Base-by-base conservation (phyloP, 2,797 vertebrate species). In the Notoglanidium macrostoma region DNA sequence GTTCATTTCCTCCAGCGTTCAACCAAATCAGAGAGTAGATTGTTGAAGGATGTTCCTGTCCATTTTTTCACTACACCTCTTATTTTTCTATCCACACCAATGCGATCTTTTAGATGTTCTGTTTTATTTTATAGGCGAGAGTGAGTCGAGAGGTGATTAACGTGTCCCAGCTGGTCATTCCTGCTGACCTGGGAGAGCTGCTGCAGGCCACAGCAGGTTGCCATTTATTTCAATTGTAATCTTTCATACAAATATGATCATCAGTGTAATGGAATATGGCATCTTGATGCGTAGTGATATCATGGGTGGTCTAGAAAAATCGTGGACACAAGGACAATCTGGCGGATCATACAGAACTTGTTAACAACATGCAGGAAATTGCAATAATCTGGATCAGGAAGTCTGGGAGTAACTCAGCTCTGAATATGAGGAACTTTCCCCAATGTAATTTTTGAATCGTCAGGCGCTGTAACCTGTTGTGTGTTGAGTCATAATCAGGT, bases 121-220 rank as follows among this genome's bases (percentile, higher is more conserved):
- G 23, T 61, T 61, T 65, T 19, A 5, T 63, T 76, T 29, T 26
- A 7, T 82, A 96, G 95, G 95, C 95, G 92, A 93, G 95, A 87
- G 86, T 93, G 86, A 95, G 94, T 74, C 93, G 95, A 87, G 95
- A 96, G 87, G 93, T 96, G 87, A 91, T 96, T 73, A 94, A 96
- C 85, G 94, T 95, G 87, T 93, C 94, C 40, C 93, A 94, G 9
- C 90, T 96, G 88, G 93, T 94, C 9, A 94, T 96, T 88, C 95
- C 95, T 74, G 94, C 93, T 84, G 94, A 95, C 74, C 90, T 95
- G 82, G 94, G 92, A 81, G 93, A 87, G 35, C 91, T 96, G 87
- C 92, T 96, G 74, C 93, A 95, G 68, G 92, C 90, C 0, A 94
- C 93, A 23, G 92, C 94, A 94, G 95, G 95, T 95, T 67, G 40